These are phyloP conservation scores for Ficedula albicollis DNA, from an alignment of 2,797 vertebrate species.

Conservation along the genomic window DNA sequence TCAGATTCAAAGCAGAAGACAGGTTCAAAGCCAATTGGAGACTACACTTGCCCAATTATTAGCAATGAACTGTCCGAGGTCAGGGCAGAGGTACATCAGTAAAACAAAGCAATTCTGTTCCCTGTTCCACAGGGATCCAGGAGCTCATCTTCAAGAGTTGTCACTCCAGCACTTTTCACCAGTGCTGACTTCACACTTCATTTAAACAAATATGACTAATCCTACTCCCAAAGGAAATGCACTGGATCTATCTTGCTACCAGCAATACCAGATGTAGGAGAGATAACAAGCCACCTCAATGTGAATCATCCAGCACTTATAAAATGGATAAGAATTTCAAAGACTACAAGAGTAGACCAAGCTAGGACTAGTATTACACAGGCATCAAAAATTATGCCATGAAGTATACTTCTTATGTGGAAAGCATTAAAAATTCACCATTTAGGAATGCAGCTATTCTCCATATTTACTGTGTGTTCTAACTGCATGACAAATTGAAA, in stretches of 20 bases:
- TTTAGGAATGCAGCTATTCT: background rate
- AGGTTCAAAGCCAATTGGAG: background rate
- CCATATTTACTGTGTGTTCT: background rate
- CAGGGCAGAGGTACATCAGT: background rate
- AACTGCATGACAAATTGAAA: background rate
- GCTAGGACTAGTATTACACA: background rate
- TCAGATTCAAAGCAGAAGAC: background rate
- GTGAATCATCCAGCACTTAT: background rate
- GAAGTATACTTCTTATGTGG: background rate
- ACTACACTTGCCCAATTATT: background rate
- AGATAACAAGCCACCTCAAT: background rate
- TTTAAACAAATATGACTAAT: constrained; percentile 30
- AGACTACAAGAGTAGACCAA: background rate
- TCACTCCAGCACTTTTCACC: background rate
- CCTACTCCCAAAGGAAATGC: background rate
- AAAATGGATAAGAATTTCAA: background rate
- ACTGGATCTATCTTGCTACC: background rate
- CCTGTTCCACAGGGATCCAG: background rate
- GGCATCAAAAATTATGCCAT: background rate
- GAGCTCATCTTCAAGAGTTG: background rate
- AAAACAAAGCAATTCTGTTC: constrained; percentile 7
- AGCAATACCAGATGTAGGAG: background rate
- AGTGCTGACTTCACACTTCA: constrained; percentile 13
- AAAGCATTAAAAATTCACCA: background rate
- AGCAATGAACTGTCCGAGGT: background rate